These are phyloP conservation scores for Entomobrya multifasciata DNA, from an alignment of 2,888 invertebrate genomes.

Conservation along the genomic window DNA sequence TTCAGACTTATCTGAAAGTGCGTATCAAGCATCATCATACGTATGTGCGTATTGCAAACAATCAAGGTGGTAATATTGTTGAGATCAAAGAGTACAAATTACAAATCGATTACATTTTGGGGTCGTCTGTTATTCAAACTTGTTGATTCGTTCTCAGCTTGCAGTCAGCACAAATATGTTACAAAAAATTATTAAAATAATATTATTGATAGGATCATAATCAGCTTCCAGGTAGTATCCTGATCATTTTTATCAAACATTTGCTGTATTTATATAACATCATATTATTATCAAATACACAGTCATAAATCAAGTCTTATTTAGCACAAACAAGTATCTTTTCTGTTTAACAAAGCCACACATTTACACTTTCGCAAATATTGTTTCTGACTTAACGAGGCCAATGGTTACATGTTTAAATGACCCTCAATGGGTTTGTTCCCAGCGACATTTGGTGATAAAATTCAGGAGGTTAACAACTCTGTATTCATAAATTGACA, in stretches of 20 bases:
- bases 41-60: not conserved
- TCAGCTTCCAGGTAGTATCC: too few relatives aligned
- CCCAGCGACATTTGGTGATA: constrained; percentile 29
- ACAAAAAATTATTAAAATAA: not conserved
- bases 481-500: not conserved
- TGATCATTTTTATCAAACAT: too few relatives aligned
- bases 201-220: too few relatives aligned
- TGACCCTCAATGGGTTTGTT: constrained; percentile 21
- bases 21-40: not conserved
- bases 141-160: too few relatives aligned
- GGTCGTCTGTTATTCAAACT: not conserved
- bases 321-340: not conserved
- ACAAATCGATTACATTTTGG: constrained; percentile 25
- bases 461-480: constrained; percentile 22
- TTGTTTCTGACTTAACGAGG: not conserved
- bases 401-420: not conserved
- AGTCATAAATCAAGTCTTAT: not conserved
- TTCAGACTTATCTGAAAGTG: constrained; percentile 44
- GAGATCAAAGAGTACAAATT: constrained; percentile 46
- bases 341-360: not conserved
- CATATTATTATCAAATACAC: not conserved
- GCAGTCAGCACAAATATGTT: not conserved
- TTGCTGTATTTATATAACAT: not conserved
- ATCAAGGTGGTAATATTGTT: not conserved
- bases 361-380: not conserved